Conservation (phyloP, 1,140 invertebrate genomes). For the Cotesia typhae region DNA sequence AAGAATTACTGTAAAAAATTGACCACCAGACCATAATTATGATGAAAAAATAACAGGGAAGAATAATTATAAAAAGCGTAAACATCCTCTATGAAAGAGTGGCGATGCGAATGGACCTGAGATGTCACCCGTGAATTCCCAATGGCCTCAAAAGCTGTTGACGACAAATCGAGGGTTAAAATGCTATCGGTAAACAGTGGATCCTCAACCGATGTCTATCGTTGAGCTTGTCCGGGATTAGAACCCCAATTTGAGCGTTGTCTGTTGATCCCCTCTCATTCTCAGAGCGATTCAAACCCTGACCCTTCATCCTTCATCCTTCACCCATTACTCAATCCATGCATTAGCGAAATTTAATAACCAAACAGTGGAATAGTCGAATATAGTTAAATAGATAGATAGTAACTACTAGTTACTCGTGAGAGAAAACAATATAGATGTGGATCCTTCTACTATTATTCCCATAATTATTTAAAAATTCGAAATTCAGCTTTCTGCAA, state of each 20-base stretch:
- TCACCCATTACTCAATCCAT: no score
- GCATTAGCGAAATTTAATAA: no score
- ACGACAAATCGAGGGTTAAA: constrained; percentile 68
- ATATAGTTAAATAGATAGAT: no score
- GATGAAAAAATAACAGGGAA: background rate
- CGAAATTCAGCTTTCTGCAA: no score
- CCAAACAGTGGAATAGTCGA: no score
- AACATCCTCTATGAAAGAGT: constrained; percentile 1
- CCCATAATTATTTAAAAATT: no score
- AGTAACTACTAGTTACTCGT: no score
- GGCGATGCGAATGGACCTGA: constrained; percentile 13
- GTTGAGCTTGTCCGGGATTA: constrained; percentile 55
- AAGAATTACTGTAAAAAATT: no score
- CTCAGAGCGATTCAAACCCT: no score
- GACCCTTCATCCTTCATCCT: no score
- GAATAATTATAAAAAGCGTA: background rate
- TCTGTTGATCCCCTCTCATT: constrained; percentile 3
- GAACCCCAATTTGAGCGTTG: constrained; percentile 61
- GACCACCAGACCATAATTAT: background rate
- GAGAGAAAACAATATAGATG: no score
- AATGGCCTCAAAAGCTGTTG: constrained; percentile 62
- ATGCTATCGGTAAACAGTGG: constrained; percentile 65
- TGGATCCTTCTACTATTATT: no score
- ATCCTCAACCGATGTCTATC: constrained; percentile 52
- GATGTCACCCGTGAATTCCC: constrained; percentile 52